phyloP scores from a whole-genome alignment of 2,113 vertebrate species.

The Strix aluco region DNA sequence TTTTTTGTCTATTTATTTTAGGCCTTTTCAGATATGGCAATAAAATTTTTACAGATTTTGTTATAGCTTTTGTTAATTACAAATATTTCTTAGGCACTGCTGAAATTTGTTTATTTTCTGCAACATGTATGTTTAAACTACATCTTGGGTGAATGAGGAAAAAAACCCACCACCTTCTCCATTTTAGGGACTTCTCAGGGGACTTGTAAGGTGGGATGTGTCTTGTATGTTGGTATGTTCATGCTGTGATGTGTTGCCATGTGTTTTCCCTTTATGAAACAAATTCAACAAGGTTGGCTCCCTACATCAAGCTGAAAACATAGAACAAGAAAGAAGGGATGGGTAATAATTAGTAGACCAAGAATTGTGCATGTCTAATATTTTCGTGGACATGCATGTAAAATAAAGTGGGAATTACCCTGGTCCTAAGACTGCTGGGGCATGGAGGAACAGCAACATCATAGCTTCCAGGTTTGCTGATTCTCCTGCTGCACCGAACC shows the following conservation, averaged over 20 bases:
- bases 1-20: neutral
- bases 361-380: neutral
- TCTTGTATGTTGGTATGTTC: neutral
- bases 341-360: neutral
- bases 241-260: too few species aligned
- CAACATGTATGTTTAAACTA: neutral
- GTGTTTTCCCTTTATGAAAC: too few species aligned
- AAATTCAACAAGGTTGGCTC: neutral
- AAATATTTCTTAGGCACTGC: neutral
- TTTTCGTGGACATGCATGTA: neutral
- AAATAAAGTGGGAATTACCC: neutral
- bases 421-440: neutral
- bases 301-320: neutral
- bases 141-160: neutral
- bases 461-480: neutral
- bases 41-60: neutral
- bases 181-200: neutral
- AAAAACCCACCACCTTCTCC: accelerated
- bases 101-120: neutral
- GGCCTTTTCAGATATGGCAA: neutral
- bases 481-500: neutral
- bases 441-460: neutral
- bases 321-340: neutral
- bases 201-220: neutral
- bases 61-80: neutral